These are phyloP conservation scores for Drosophila sulfurigaster DNA, from an alignment of 1,140 invertebrate species.

Conservation along the genomic window DNA sequence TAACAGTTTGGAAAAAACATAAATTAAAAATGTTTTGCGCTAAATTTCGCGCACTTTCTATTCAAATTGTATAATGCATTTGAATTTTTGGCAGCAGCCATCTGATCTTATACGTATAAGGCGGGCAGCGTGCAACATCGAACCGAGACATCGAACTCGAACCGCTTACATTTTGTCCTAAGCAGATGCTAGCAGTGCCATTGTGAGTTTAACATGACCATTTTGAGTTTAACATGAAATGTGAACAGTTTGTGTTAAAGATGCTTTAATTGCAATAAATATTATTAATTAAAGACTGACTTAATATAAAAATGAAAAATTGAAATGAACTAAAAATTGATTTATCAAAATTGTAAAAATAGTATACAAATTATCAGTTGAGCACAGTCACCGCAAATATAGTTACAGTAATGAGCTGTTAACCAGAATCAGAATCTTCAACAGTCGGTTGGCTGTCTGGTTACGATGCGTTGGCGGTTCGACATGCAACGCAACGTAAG, in stretches of 20 bases:
- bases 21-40: background rate
- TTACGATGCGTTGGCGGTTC: constrained; percentile 49
- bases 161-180: background rate
- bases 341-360: background rate
- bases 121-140: constrained; percentile 26
- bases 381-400: background rate
- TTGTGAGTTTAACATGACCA: constrained; percentile 37
- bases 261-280: constrained; percentile 6
- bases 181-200: constrained; percentile 23
- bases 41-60: constrained; percentile 21
- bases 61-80: constrained; percentile 33
- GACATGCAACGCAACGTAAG: constrained; percentile 50
- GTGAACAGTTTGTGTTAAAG: constrained; percentile 3
- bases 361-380: background rate
- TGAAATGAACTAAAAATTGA: background rate
- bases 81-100: constrained; percentile 9
- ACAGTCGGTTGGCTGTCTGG: constrained; percentile 23
- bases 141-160: constrained; percentile 26
- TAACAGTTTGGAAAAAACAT: background rate
- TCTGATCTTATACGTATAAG: constrained; percentile 13
- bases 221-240: constrained; percentile 34
- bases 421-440: constrained; percentile 22
- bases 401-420: constrained; percentile 10
- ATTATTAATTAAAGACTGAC: background rate
- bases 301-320: background rate